These are phyloP conservation scores for Cathartes aura DNA, from an alignment of 2,113 vertebrate genomes.

Conservation along the genomic window DNA sequence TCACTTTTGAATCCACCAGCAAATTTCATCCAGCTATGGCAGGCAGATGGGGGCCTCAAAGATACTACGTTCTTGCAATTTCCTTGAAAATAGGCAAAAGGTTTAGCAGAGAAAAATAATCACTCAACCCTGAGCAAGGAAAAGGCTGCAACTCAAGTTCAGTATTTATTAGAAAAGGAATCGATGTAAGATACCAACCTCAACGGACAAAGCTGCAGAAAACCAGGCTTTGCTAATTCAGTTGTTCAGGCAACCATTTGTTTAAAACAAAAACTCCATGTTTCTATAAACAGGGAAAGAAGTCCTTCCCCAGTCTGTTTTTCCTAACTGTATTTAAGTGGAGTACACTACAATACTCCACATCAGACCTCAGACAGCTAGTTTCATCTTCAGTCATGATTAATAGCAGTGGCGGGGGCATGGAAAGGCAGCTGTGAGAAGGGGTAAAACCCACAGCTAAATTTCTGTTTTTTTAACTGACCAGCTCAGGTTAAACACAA, in stretches of 20 bases:
- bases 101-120: neutral
- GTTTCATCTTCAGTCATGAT: neutral
- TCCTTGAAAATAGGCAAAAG: neutral
- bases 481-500: neutral
- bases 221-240: neutral
- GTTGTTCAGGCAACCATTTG: neutral
- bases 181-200: neutral
- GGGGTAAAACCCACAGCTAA: neutral
- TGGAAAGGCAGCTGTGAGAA: neutral
- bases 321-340: neutral
- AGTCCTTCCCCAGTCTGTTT: neutral
- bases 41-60: neutral
- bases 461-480: neutral
- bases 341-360: neutral
- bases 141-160: neutral
- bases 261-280: neutral
- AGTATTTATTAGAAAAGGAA: neutral
- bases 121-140: neutral
- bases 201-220: neutral
- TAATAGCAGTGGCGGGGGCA: fast-evolving
- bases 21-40: neutral
- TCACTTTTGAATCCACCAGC: neutral
- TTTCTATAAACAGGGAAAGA: neutral
- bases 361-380: neutral
- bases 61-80: neutral